These are phyloP conservation scores for Caerostris darwini DNA, from an alignment of 1,140 invertebrate genomes.

Conservation along the genomic window DNA sequence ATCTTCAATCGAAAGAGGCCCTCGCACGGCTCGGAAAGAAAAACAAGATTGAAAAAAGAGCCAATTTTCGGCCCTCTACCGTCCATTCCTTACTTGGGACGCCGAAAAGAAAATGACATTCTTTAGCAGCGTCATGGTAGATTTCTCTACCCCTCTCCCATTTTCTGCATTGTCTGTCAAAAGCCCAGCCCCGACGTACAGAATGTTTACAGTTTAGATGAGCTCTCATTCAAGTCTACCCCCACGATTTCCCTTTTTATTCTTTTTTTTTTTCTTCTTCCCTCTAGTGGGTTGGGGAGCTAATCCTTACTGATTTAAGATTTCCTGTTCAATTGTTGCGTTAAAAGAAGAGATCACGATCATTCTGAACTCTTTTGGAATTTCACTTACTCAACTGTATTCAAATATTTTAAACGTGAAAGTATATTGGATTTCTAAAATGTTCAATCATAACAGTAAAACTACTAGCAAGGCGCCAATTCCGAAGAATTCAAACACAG, in stretches of 20 bases:
- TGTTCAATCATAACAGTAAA: too few species aligned
- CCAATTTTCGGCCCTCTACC: conserved; percentile 15
- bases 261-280: not conserved
- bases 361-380: not conserved
- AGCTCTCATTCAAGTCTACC: conserved; percentile 12
- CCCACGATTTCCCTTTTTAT: not conserved
- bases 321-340: conserved; percentile 25
- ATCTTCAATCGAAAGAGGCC: not conserved
- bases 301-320: conserved; percentile 36
- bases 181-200: not conserved
- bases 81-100: conserved; percentile 41
- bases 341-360: not conserved
- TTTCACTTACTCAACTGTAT: not conserved
- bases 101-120: conserved; percentile 68
- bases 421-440: not conserved
- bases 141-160: conserved; percentile 48
- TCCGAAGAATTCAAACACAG: too few species aligned
- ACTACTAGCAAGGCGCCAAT: too few species aligned
- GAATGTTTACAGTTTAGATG: conserved; percentile 41
- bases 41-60: not conserved
- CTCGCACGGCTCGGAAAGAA: not conserved
- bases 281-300: not conserved
- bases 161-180: conserved; percentile 47
- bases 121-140: conserved; percentile 64
- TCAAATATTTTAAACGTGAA: not conserved